These are phyloP conservation scores for Apostichopus leukothele DNA, from an alignment of 53 echinoderm and acorn worm species.

Conservation along the genomic window DNA sequence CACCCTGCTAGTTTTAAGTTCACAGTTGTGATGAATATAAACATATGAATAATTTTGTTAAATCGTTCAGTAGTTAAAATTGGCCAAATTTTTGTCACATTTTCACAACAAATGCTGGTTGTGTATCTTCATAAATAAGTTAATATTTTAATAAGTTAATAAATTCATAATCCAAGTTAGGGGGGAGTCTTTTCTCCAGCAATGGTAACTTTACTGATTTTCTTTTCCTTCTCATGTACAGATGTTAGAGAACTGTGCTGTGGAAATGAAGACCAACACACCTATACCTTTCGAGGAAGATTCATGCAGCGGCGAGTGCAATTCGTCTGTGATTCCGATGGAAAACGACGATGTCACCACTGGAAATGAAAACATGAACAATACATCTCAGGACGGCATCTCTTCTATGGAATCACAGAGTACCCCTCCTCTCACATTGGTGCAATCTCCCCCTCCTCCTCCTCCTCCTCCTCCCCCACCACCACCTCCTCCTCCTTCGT, in stretches of 20 bases:
- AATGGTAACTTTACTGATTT: too few species aligned
- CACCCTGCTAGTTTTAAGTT: too few species aligned
- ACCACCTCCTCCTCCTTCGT: slow-evolving; percentile 50
- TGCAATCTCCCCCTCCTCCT: slow-evolving; percentile 6
- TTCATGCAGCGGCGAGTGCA: not conserved
- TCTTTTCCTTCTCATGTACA: slow-evolving; percentile 16
- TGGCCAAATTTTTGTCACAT: too few species aligned
- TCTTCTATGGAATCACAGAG: not conserved
- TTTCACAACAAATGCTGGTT: too few species aligned
- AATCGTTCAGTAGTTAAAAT: too few species aligned
- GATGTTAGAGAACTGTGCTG: slow-evolving; percentile 80
- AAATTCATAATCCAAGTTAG: too few species aligned
- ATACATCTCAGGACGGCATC: not conserved
- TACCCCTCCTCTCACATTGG: not conserved
- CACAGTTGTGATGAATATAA: too few species aligned
- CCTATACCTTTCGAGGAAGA: slow-evolving; percentile 21
- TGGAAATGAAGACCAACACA: slow-evolving; percentile 48
- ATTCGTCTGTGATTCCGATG: not conserved
- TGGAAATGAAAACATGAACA: slow-evolving; percentile 5
- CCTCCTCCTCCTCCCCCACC: slow-evolving; percentile 77
- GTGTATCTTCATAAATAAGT: too few species aligned
- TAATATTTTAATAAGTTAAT: too few species aligned
- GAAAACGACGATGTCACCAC: not conserved
- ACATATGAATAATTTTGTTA: too few species aligned
- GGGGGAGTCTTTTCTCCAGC: too few species aligned